phyloP scores from a whole-genome alignment of 2,797 vertebrate species.

The Acrossocheilus wenchowensis region DNA sequence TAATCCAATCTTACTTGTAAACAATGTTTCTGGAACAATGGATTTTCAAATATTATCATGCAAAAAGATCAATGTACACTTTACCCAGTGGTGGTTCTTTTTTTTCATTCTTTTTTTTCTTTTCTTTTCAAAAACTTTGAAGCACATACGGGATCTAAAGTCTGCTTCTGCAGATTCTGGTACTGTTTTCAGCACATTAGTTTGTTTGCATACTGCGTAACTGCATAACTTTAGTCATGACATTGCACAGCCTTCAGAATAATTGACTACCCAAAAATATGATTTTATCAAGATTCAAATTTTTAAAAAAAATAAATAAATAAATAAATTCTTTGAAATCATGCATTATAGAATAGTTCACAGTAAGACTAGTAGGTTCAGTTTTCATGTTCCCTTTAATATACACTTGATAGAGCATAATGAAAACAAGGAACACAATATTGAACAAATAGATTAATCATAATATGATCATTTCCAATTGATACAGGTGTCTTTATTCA shows the following conservation, averaged over 20 bases:
- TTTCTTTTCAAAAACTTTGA: background rate
- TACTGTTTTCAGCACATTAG: background rate
- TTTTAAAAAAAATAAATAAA: too few species aligned
- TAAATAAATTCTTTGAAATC: background rate
- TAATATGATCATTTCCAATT: background rate
- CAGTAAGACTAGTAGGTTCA: background rate
- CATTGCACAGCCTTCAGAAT: background rate
- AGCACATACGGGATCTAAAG: background rate
- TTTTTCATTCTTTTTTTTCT: too few species aligned
- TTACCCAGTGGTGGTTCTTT: background rate
- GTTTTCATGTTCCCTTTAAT: background rate
- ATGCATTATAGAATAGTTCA: background rate
- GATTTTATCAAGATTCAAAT: too few species aligned
- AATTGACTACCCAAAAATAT: background rate
- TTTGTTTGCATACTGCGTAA: background rate
- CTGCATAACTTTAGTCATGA: background rate
- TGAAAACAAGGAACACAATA: background rate
- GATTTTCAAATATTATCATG: background rate
- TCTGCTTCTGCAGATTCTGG: background rate
- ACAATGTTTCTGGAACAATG: constrained; percentile 11
- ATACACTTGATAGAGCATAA: background rate
- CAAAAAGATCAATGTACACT: constrained; percentile 3
- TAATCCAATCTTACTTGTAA: background rate
- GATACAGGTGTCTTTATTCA: background rate
- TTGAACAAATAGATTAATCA: background rate